phyloP scores from a whole-genome alignment of 2,113 vertebrate species.

The Herpailurus yagouaroundi region DNA sequence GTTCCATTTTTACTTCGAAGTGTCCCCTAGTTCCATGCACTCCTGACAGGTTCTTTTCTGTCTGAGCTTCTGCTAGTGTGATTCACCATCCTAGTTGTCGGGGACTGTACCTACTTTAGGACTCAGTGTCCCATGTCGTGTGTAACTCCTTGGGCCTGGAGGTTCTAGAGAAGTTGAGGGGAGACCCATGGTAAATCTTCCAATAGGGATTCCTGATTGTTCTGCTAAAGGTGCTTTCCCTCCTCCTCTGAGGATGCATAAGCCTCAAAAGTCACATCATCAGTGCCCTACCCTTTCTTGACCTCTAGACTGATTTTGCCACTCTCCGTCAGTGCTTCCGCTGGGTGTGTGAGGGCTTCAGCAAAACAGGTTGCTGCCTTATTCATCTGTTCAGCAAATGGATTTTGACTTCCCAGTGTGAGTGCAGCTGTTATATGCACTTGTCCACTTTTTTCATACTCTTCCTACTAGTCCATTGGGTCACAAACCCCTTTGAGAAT shows the following conservation, averaged over 20 bases:
- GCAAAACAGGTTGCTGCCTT: background rate
- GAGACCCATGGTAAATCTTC: conserved; percentile 31
- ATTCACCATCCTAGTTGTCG: background rate
- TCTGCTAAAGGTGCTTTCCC: background rate
- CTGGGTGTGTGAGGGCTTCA: background rate
- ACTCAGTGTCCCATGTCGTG: background rate
- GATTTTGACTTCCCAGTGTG: background rate
- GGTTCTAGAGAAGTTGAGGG: conserved; percentile 11
- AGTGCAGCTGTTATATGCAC: conserved; percentile 16
- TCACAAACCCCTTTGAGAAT: background rate
- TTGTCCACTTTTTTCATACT: conserved; percentile 16
- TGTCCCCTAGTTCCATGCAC: background rate
- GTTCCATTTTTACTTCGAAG: background rate
- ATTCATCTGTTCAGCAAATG: conserved; percentile 7
- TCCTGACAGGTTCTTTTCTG: background rate
- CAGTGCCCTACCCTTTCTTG: background rate
- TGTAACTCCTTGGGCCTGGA: background rate
- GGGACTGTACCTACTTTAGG: background rate
- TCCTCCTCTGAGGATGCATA: background rate
- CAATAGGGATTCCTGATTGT: background rate
- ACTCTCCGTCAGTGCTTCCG: background rate
- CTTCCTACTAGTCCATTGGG: background rate
- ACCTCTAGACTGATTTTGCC: background rate
- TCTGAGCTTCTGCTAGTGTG: background rate
- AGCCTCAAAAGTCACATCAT: background rate